Evolutionary conservation across 2,888 invertebrate species (phyloP), one percentile per base, ranked within the genome.

Genomic region (Prosopocoilus inquinatus): DNA sequence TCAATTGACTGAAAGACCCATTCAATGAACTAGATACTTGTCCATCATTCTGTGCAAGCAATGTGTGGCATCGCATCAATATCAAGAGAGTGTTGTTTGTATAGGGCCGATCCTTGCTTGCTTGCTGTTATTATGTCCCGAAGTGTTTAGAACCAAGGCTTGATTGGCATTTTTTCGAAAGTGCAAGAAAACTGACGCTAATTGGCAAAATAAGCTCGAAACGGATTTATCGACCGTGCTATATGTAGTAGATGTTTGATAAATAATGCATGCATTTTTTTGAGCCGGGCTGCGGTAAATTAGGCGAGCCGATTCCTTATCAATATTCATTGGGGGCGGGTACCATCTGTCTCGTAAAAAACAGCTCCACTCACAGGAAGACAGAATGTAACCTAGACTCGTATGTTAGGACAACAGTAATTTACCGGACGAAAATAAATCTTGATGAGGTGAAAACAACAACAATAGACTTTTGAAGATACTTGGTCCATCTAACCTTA

Each of bases 311-410:
- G 70, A 72, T 72, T 69, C 66, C 72, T 71, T 73, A 74, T 75
- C 73, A 75, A 73, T 75, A 75, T 75, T 75, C 74, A 75, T 75
- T 70, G 72, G 73, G 71, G 74, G 74, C 73, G 73, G 61, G 57
- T 50, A 70, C 67, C 73, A 73, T 72, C 73, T 73, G 73, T 72
- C 72, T 66, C 67, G 69, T 71, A 71, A 73, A 73, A 73, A 73
- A 64, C 58, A 50, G 53, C 50, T 51, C 51, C 53, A 55, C 49
- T 55, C 49, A 46, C 41, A 16, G 39, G 45, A 47, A 50, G 50
- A 50, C 46, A 46, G 55, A 50, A 33, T 55, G 45, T 20, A 45
- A 38, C 35, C 50, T 54, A 53, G 53, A 41, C 54, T 45, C 50
- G 35, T 53, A 41, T 53, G 55, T 55, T 55, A 32, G 46, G 36